Evolutionary conservation across 2,797 vertebrate genomes (phyloP), one percentile per base, ranked within the genome.

Genomic region (Sebastes melanostomus): DNA sequence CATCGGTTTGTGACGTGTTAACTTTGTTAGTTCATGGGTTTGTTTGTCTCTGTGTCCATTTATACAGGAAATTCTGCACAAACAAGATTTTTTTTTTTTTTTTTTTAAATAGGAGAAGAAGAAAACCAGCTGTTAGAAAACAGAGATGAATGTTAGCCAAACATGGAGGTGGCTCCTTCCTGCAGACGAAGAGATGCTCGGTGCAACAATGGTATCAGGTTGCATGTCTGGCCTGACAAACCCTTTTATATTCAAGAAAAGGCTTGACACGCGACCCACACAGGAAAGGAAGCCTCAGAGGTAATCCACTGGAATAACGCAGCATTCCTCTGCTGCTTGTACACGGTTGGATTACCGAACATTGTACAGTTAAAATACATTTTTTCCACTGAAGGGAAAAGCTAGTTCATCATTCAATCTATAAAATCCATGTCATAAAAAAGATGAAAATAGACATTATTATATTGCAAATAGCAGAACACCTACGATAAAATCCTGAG

Each of bases 91-190:
- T 18, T 10, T 34, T 30, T 16, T 13, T 13, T 75, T 29, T 34
- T 27, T 66, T 50, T 54, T 3, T 8, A 69, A 75, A 8, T 22
- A 66, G 18, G 6, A 69, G 54, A 46, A 61, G 75, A 73, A 36
- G 29, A 65, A 54, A 65, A 80, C 2, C 14, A 71, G 62, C 69
- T 66, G 75, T 27, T 66, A 2, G 38, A 3, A 5, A 18, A 46
- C 61, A 22, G 66, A 66, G 54, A 74, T n/a, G 73, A 82, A 60
- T 71, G 55, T 66, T 88, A 52, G 68, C 81, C 80, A 79, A 83
- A 86, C 76, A 84, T 74, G 77, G 84, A 86, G 18, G 38, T 55
- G 56, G 60, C 79, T 82, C 29, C 65, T 77, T 86, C 54, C 24
- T 61, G 65, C 59, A 63, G 34, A 63, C 46, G 72, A 36, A 32